Evolutionary conservation across 1,140 invertebrate species (phyloP).

Genomic region (Planococcus citri): DNA sequence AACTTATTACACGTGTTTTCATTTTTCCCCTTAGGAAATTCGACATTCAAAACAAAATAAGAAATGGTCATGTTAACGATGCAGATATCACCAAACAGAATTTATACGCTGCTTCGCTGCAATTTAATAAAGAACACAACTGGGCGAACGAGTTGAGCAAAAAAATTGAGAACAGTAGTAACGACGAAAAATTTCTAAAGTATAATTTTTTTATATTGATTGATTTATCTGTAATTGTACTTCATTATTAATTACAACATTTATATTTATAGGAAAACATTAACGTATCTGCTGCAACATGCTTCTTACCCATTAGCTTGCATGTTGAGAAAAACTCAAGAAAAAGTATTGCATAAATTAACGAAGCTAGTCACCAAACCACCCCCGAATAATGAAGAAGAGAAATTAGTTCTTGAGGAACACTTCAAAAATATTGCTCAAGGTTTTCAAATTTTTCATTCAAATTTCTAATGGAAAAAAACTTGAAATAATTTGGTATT

Average conservation of each 20-base stretch:
- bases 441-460: background rate
- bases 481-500: background rate
- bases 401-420: background rate
- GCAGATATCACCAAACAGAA: conserved; percentile 4
- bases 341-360: background rate
- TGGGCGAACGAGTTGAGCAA: background rate
- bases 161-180: background rate
- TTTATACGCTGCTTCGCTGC: background rate
- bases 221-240: background rate
- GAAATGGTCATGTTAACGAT: background rate
- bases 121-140: background rate
- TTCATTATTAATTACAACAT: background rate
- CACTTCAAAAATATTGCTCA: conserved; percentile 9
- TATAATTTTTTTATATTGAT: background rate
- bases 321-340: background rate
- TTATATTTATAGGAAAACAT: background rate
- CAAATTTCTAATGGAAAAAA: background rate
- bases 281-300: background rate
- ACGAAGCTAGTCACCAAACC: background rate
- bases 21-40: conserved; percentile 4
- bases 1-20: background rate
- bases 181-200: background rate
- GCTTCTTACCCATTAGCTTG: background rate
- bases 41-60: background rate
- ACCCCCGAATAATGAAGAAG: background rate